Base-by-base conservation (phyloP, 2,888 invertebrate species). In the Leucania comma region DNA sequence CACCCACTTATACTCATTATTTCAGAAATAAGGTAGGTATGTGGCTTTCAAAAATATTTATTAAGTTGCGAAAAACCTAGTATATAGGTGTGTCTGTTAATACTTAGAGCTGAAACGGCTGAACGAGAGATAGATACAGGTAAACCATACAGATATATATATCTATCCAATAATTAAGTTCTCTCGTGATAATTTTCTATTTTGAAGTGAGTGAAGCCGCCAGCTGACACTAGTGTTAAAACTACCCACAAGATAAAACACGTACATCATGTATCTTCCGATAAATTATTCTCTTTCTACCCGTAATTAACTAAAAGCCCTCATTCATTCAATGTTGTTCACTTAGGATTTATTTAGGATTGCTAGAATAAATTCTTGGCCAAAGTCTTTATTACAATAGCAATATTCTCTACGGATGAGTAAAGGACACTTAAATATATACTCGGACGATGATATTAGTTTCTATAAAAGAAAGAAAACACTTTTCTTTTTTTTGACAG, bases 271-370 rank as follows among this genome's bases (percentile, higher is more conserved):
- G 17, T 57, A 20, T 53, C 57, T 24, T 35, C 12, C 14, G 46
- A 48, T 29, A 14, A 58, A 53, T 53, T 12, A 58, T 78, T 71
- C 12, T 59, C 50, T 10, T 59, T n/a, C 29, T 53, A n/a, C n/a
- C n/a, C n/a, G n/a, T n/a, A 63, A 75, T 78, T 78, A 61, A 63
- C 63, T 72, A 78, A 75, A 71, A 78, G 75, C 78, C 22, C 29
- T 63, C 32, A 20, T 69, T 76, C 38, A 32, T 62, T 78, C 24
- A 26, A 78, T 63, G 60, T 54, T 60, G 42, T 62, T 61, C 38
- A 46, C 46, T 29, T 35, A 38, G 71, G 29, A 61, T 77, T 61
- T 50, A 77, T 61, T 74, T 69, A 69, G 70, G 32, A 24, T 50
- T 14, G 59, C 71, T 14, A 20, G 38, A 51, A 70, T 61, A 77